Evolutionary conservation across 2,113 vertebrate species (phyloP).

Genomic region (Periophthalmodon schlosseri): DNA sequence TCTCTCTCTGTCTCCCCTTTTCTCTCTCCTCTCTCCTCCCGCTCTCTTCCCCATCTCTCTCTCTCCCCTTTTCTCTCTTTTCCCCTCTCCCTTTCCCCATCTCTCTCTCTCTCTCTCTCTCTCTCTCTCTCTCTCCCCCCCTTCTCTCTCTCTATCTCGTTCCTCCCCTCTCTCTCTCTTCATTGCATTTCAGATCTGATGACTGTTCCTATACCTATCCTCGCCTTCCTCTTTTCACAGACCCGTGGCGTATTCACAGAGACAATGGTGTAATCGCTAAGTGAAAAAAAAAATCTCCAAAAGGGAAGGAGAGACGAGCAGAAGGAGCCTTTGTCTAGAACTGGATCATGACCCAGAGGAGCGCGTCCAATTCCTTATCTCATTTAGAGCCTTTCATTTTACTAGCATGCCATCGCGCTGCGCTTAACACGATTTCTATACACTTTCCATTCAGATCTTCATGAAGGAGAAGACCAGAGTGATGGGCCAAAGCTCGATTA

Average conservation of each 20-base stretch:
- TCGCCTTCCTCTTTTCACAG: slow-evolving; percentile 1
- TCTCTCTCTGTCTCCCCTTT: too few relatives aligned
- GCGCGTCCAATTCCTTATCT: slow-evolving; percentile 48
- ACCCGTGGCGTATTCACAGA: slow-evolving; percentile 30
- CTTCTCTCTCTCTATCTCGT: neutral
- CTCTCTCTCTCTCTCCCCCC: neutral
- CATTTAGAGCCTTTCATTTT: slow-evolving; percentile 31
- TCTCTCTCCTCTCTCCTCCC: too few relatives aligned
- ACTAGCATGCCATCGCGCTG: slow-evolving; percentile 31
- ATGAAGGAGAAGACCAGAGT: neutral
- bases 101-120: neutral
- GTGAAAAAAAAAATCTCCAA: slow-evolving; percentile 35
- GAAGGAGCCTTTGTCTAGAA: slow-evolving; percentile 29
- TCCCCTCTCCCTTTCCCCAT: too few relatives aligned
- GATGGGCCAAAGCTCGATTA: slow-evolving; percentile 19
- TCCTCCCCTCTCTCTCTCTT: neutral
- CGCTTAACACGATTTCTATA: neutral
- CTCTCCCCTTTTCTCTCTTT: too few relatives aligned
- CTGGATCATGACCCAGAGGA: slow-evolving; percentile 36
- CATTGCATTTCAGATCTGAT: slow-evolving; percentile 16
- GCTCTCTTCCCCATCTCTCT: too few relatives aligned
- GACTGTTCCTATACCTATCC: neutral
- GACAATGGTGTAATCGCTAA: slow-evolving; percentile 30
- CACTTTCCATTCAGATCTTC: slow-evolving; percentile 19
- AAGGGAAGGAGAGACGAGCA: slow-evolving; percentile 14